These are phyloP conservation scores for Halictus quadricinctus DNA, from an alignment of 2,888 invertebrate genomes.

Conservation along the genomic window DNA sequence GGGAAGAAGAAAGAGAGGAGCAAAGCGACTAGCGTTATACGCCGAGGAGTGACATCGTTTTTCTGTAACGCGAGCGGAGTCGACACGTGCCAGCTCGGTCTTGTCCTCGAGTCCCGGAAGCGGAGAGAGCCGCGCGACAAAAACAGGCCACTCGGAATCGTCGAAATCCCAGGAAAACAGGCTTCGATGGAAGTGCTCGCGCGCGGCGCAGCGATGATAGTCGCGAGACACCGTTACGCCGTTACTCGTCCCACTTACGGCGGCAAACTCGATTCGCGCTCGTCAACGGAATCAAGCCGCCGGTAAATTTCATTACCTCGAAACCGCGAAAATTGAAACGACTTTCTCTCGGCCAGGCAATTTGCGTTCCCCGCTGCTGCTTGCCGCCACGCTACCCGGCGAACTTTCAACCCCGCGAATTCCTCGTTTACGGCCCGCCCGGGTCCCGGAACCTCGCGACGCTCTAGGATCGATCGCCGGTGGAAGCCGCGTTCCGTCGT, in stretches of 20 bases:
- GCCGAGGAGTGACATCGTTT: neutral
- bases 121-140: neutral
- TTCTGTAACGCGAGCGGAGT: neutral
- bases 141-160: slow-evolving; percentile 25
- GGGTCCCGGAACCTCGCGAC: slow-evolving; percentile 9
- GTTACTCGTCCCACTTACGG: slow-evolving; percentile 49
- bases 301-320: slow-evolving; percentile 53
- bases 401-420: slow-evolving; percentile 11
- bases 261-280: slow-evolving; percentile 44
- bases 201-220: neutral
- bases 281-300: slow-evolving; percentile 44
- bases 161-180: slow-evolving; percentile 31
- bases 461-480: slow-evolving; percentile 20
- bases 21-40: neutral
- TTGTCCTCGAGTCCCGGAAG: neutral
- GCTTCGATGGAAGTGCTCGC: slow-evolving; percentile 29
- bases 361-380: slow-evolving; percentile 11
- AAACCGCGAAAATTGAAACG: slow-evolving; percentile 49
- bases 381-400: neutral
- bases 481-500: slow-evolving; percentile 15
- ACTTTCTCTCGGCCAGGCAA: slow-evolving; percentile 44
- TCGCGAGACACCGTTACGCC: slow-evolving; percentile 46
- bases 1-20: neutral
- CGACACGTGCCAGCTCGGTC: neutral
- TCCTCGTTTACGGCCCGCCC: neutral